Evolutionary conservation across 2,797 vertebrate genomes (phyloP).

Genomic region (Euthynnus affinis): DNA sequence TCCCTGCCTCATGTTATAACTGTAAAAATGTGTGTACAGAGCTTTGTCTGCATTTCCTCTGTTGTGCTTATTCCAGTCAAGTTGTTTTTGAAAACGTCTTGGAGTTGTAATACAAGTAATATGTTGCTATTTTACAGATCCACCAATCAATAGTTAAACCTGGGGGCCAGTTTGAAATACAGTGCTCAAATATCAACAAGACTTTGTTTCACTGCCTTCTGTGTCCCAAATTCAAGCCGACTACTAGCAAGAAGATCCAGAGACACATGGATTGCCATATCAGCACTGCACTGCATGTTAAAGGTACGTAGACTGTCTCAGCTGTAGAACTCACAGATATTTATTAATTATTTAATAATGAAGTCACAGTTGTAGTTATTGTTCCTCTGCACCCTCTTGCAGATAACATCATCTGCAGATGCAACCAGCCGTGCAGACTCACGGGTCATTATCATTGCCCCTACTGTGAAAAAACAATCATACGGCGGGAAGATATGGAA

Average conservation of each 20-base stretch:
- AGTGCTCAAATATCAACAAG: background rate
- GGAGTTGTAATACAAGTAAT: too few species aligned
- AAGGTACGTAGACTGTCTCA: background rate
- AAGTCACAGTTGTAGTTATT: background rate
- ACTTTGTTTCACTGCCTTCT: constrained; percentile 5
- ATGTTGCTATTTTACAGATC: background rate
- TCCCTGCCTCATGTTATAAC: too few species aligned
- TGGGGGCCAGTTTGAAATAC: background rate
- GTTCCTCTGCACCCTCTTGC: background rate
- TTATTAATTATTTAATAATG: background rate
- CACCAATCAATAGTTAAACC: constrained; percentile 1
- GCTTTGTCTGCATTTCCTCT: too few species aligned
- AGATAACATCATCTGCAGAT: constrained; percentile 9
- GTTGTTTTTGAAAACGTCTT: too few species aligned
- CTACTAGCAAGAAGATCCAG: constrained; percentile 1
- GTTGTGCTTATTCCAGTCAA: too few species aligned
- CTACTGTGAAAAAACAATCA: constrained; percentile 6
- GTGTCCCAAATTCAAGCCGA: constrained; percentile 4
- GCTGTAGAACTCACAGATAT: too few species aligned
- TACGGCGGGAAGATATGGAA: background rate
- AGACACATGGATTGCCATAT: constrained; percentile 3
- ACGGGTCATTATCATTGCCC: constrained; percentile 6
- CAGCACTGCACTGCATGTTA: background rate
- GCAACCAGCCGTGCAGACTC: constrained; percentile 3
- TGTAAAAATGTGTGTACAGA: too few species aligned